Evolutionary conservation across 2,888 invertebrate species (phyloP), one percentile per base, ranked within the genome.

Genomic region (Nemapogon koenigi): DNA sequence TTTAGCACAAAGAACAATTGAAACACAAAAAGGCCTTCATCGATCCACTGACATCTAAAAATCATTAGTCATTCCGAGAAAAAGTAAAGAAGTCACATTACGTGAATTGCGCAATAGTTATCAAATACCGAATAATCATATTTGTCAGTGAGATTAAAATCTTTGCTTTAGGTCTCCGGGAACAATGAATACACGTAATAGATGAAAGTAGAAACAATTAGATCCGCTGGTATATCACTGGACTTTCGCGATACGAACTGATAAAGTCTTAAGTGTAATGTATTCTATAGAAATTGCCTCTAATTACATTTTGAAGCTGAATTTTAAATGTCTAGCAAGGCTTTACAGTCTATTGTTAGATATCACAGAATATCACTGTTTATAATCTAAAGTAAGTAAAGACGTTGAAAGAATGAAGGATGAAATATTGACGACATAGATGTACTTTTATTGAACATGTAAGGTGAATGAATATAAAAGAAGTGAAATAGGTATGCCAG

Each of bases 161-260:
- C 53, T 49, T 11, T 43, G 45, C 49, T 50, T 31, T 50, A 47
- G 50, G 40, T 51, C 31, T 52, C n/a, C 19, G 57, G 59, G 57
- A 63, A 66, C 62, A 66, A 68, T 59, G 35, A 57, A 53, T 48
- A 50, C 46, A 59, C 60, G 63, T 61, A 68, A 67, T 56, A 57
- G 57, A 55, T 48, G 61, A 71, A 71, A 72, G 69, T 58, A 63
- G 68, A 70, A 71, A 70, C 64, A 72, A 70, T 71, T 69, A 69
- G 63, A 55, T 59, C 59, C 62, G 53, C 30, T 35, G 57, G 55
- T 49, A 57, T 54, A 53, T 60, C 61, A 53, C 50, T 43, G 47
- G 11, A 58, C 68, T 70, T 67, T 67, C 67, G 55, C 64, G 50
- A 45, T 54, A 53, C 55, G 52, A 37, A 13, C 31, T 15, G 17